These are phyloP conservation scores for Sula dactylatra DNA, from an alignment of 2,113 vertebrate species.

Conservation along the genomic window DNA sequence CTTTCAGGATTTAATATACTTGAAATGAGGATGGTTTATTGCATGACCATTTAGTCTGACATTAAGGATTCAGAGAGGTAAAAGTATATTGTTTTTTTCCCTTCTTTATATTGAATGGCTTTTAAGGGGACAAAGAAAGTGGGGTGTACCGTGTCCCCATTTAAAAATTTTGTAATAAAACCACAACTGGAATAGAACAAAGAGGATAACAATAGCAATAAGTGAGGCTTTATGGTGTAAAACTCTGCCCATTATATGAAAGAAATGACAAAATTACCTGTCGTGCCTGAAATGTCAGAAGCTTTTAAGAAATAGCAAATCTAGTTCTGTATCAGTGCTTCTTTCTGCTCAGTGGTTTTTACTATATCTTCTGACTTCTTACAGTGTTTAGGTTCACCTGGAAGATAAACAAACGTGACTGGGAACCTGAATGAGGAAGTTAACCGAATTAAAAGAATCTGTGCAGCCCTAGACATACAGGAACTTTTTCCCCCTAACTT, in stretches of 20 bases:
- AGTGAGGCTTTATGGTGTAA: not conserved
- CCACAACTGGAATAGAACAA: not conserved
- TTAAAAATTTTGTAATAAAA: not conserved
- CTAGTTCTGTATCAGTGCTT: slow-evolving; percentile 65
- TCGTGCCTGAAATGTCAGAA: slow-evolving; percentile 57
- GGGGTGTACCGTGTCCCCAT: not conserved
- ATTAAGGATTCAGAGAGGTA: not conserved
- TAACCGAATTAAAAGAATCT: not conserved
- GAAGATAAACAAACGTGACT: slow-evolving; percentile 24
- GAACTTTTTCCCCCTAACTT: not conserved
- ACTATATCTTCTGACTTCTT: slow-evolving; percentile 68
- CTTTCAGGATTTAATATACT: not conserved
- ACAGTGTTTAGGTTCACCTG: slow-evolving; percentile 69
- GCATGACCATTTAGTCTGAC: not conserved
- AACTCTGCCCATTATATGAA: not conserved
- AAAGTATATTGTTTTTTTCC: not conserved
- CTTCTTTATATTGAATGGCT: not conserved
- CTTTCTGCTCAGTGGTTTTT: slow-evolving; percentile 64
- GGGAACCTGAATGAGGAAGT: not conserved
- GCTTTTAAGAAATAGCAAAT: slow-evolving; percentile 12
- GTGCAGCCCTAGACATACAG: not conserved
- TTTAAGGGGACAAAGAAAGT: not conserved
- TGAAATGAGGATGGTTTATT: not conserved
- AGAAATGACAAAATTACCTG: slow-evolving; percentile 67
- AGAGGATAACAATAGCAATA: not conserved